These are phyloP conservation scores for Cyanoramphus novaezelandiae DNA, from an alignment of 2,113 vertebrate genomes.

Conservation along the genomic window DNA sequence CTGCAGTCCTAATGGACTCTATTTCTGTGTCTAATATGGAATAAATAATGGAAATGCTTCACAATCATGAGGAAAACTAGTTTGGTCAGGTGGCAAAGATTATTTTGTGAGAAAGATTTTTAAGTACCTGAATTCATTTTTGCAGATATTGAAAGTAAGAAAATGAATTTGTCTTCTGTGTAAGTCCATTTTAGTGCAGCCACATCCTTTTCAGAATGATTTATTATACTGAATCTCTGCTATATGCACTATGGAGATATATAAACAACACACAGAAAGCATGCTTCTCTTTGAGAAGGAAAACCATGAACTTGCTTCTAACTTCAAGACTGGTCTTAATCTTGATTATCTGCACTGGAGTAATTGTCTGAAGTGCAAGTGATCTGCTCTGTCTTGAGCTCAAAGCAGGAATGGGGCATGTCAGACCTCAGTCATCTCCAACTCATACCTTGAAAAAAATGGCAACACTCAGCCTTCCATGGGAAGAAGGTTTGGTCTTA, in stretches of 20 bases:
- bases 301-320: accelerated
- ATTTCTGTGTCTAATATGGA: neutral
- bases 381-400: neutral
- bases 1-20: neutral
- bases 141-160: neutral
- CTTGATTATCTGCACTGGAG: neutral
- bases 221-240: neutral
- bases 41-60: neutral
- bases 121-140: neutral
- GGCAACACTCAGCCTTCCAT: neutral
- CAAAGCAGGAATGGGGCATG: neutral
- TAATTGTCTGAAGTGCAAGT: neutral
- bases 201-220: neutral
- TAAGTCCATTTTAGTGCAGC: neutral
- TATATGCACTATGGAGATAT: neutral
- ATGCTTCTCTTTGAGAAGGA: neutral
- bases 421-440: neutral
- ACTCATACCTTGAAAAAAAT: neutral
- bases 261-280: neutral
- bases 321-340: neutral
- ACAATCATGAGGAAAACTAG: neutral
- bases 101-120: neutral
- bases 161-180: neutral
- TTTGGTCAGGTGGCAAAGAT: neutral
- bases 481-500: neutral